Base-by-base conservation (phyloP, 1,140 invertebrate genomes). In the Trachymyrmex septentrionalis region DNA sequence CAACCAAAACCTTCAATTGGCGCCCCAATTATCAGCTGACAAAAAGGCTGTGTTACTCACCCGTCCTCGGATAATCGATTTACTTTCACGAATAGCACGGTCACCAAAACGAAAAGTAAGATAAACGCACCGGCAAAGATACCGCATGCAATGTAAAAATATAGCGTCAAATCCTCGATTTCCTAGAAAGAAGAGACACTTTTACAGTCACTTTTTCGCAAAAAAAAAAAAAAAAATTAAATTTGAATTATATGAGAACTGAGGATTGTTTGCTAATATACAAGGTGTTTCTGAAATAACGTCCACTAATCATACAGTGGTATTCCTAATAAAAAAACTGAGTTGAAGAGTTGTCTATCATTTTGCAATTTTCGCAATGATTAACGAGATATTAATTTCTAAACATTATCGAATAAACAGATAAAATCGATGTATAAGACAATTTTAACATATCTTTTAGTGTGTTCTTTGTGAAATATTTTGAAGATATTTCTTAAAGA, bases 71-170 rank as follows among this genome's bases (percentile, higher is more conserved):
- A 19, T 21, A 93, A 88, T 59, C 90, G 88, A 85, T 90, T 93
- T 64, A 94, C 77, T 92, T 92, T 94, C 67, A 90, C 59, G 72
- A 93, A 93, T 3, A 94, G 87, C 34, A 92, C 48, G 34, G 34
- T 76, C 30, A 94, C 84, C 57, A 95, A 89, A 78, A 92, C 86
- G 55, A 93, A 92, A 19, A 95, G 81, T 27, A 93, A 0, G 14
- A 93, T 19, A 53, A 94, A 81, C 34, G 71, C 76, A 5, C 76
- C 75, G 6, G 48, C 88, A 0, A 80, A 78, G 9, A 94, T 55
- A 9, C 94, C 93, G 38, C 91, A 91, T n/a, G 90, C 91, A 71
- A 94, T 92, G 82, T 92, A 93, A 86, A 95, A 93, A 73, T 94
- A 92, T 59, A 93, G 59, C 55, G 82, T 53, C 24, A 94, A 71